Conservation (phyloP, 2,888 invertebrate genomes). For the Lochmaea crataegi region DNA sequence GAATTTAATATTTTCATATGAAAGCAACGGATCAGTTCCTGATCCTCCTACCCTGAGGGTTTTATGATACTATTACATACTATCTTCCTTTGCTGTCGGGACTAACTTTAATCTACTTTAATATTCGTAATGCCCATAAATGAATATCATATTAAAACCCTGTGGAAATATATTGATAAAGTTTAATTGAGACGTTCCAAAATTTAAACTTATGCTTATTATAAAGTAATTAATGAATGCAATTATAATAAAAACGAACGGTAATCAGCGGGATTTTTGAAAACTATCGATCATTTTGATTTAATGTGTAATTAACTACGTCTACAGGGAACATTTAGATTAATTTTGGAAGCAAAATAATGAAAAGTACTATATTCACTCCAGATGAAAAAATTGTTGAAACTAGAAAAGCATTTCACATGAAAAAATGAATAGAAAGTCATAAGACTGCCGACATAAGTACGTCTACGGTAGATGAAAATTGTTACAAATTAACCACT, state of each 20-base stretch:
- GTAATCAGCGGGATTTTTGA: no score
- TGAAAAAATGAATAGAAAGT: no score
- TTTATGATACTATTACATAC: constrained; percentile 38
- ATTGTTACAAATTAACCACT: no score
- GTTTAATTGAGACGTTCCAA: constrained; percentile 38
- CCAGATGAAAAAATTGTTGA: no score
- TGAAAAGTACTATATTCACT: no score
- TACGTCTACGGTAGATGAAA: no score
- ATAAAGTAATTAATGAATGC: constrained; percentile 19
- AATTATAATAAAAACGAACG: neutral
- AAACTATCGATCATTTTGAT: no score
- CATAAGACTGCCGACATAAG: no score
- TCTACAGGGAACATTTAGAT: no score
- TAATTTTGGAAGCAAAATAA: no score
- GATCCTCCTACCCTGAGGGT: constrained; percentile 35
- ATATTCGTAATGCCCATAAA: constrained; percentile 44
- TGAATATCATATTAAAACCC: constrained; percentile 39
- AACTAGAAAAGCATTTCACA: no score
- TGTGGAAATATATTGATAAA: constrained; percentile 42
- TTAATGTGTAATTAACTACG: no score
- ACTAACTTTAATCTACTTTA: constrained; percentile 42
- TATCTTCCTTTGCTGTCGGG: constrained; percentile 36
- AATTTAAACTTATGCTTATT: constrained; percentile 17
- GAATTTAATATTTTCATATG: constrained; percentile 41
- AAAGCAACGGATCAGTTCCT: constrained; percentile 38